phyloP scores from a whole-genome alignment of 1,140 invertebrate species.

The Periplaneta americana region DNA sequence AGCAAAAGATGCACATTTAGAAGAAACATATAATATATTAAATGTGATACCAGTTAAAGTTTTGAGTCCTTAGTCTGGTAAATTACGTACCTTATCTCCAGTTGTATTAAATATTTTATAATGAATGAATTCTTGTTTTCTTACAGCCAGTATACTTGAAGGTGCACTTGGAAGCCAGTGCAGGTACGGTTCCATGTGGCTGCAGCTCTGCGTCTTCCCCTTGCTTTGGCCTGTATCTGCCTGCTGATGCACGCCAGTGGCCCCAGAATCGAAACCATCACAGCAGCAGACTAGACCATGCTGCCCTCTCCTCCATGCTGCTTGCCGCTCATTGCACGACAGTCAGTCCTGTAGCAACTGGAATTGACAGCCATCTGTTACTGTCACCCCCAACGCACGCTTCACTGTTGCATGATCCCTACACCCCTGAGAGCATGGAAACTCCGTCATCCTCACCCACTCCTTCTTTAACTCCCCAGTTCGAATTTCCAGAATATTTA shows the following conservation, averaged over 20 bases:
- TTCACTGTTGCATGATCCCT: constrained; percentile 13
- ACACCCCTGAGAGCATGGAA: constrained; percentile 19
- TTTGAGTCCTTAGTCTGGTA: background rate
- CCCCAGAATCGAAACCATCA: background rate
- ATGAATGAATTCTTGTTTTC: constrained; percentile 30
- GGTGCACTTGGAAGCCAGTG: constrained; percentile 57
- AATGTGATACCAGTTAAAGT: background rate
- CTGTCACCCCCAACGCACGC: background rate
- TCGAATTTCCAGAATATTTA: background rate
- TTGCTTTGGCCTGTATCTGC: background rate
- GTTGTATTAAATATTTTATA: no score
- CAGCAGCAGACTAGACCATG: background rate
- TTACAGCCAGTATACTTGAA: constrained; percentile 79
- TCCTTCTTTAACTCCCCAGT: background rate
- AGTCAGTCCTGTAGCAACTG: background rate
- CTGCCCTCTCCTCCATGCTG: background rate
- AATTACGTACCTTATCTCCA: no score
- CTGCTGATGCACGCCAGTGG: constrained; percentile 6
- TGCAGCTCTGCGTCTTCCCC: constrained; percentile 19
- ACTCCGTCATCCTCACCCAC: constrained; percentile 11
- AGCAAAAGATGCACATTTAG: no score
- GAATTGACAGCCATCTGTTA: background rate
- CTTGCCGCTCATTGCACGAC: background rate
- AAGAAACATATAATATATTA: no score
- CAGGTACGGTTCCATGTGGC: constrained; percentile 74